phyloP scores from a whole-genome alignment of 2,888 invertebrate species.

The Drosophila barbarae region DNA sequence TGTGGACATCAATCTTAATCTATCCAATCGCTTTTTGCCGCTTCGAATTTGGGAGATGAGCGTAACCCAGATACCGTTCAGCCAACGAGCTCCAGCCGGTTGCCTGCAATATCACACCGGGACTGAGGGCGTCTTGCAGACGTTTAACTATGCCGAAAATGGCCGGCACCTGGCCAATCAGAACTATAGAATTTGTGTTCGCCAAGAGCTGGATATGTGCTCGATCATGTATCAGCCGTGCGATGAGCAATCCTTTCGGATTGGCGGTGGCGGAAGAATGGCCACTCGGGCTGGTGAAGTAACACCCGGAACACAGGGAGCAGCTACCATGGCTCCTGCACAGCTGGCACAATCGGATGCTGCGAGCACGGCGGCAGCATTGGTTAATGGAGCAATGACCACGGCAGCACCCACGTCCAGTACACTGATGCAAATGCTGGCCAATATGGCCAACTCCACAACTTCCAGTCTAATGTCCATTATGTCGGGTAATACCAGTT shows the following conservation, averaged over 20 bases:
- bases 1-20: constrained; percentile 80
- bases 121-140: constrained; percentile 83
- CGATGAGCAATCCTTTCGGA: constrained; percentile 87
- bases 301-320: background rate
- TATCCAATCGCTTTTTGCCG: constrained; percentile 84
- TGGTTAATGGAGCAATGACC: constrained; percentile 8
- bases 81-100: constrained; percentile 87
- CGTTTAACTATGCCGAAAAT: constrained; percentile 90
- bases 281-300: constrained; percentile 4
- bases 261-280: constrained; percentile 80
- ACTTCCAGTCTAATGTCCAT: constrained; percentile 19
- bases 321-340: constrained; percentile 7
- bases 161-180: constrained; percentile 90
- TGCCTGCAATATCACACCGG: constrained; percentile 88
- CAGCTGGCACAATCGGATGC: constrained; percentile 13
- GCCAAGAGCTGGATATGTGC: constrained; percentile 86
- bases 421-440: constrained; percentile 31
- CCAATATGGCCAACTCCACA: constrained; percentile 24
- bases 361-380: background rate
- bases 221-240: constrained; percentile 89
- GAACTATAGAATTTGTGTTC: constrained; percentile 88
- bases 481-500: constrained; percentile 24
- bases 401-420: constrained; percentile 19
- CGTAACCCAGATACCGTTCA: constrained; percentile 88
- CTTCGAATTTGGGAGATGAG: constrained; percentile 89